Conservation (phyloP, 92 coral and sea anemone species). For the Porites cylindrica region DNA sequence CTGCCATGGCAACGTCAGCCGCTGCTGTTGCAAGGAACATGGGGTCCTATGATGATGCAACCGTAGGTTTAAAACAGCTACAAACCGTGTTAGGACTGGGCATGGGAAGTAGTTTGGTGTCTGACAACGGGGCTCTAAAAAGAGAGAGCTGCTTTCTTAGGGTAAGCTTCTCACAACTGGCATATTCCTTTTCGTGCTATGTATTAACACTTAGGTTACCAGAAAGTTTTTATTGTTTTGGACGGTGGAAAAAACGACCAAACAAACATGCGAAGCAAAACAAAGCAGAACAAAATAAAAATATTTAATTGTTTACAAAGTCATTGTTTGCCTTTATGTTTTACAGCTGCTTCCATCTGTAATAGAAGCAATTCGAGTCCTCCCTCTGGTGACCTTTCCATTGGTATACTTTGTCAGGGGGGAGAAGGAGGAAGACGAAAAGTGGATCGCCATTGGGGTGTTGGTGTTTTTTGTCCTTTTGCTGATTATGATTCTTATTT, state of each 20-base stretch:
- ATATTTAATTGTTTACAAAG: too few relatives aligned
- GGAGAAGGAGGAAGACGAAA: slow-evolving; percentile 30
- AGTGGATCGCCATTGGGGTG: slow-evolving; percentile 64
- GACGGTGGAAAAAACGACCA: too few relatives aligned
- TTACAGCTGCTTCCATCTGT: slow-evolving; percentile 57
- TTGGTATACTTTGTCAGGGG: slow-evolving; percentile 58
- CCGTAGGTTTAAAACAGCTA: slow-evolving; percentile 68
- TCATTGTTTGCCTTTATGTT: background rate
- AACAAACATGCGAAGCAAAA: too few relatives aligned
- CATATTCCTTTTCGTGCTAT: too few relatives aligned
- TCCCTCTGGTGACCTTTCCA: slow-evolving; percentile 72
- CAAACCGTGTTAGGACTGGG: slow-evolving; percentile 84
- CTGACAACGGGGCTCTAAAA: slow-evolving; percentile 45
- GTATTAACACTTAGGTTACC: too few relatives aligned
- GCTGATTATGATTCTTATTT: slow-evolving; percentile 34
- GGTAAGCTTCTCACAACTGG: slow-evolving; percentile 43
- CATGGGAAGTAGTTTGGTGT: slow-evolving; percentile 72
- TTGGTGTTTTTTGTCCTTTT: slow-evolving; percentile 47
- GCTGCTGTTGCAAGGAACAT: slow-evolving; percentile 83
- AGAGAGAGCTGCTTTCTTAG: slow-evolving; percentile 15
- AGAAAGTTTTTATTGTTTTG: too few relatives aligned
- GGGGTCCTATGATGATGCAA: slow-evolving; percentile 63
- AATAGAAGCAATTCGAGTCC: slow-evolving; percentile 50
- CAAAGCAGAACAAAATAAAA: too few relatives aligned
- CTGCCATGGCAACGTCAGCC: slow-evolving; percentile 95